Evolutionary conservation across 2,888 invertebrate species (phyloP).

Genomic region (Cinara cedri): DNA sequence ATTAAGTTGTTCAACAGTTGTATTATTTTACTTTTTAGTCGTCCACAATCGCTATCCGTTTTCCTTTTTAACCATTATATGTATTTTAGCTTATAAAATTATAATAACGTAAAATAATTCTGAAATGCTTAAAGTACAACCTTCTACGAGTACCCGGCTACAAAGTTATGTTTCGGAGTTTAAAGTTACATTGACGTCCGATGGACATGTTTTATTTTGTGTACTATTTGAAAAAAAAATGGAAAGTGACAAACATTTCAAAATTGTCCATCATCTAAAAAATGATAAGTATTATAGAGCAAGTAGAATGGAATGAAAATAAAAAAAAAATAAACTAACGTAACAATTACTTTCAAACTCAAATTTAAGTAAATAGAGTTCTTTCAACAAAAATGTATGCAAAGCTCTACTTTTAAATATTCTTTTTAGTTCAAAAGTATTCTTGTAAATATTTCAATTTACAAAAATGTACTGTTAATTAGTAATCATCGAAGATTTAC

Average conservation of each 20-base stretch:
- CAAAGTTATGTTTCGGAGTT: neutral
- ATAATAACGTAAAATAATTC: no score
- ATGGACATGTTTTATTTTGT: neutral
- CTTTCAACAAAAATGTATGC: neutral
- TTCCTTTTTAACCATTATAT: no score
- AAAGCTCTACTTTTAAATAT: neutral
- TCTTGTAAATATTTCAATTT: no score
- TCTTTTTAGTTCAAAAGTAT: no score
- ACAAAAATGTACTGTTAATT: no score
- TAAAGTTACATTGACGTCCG: neutral
- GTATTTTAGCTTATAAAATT: no score
- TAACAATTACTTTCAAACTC: neutral
- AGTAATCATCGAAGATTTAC: no score
- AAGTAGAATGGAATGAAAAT: neutral
- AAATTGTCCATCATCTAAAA: neutral
- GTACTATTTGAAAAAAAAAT: neutral
- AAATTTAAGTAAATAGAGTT: neutral
- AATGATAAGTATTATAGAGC: neutral
- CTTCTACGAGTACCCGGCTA: neutral
- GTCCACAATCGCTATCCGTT: no score
- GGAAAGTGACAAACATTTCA: neutral
- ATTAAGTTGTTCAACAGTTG: no score
- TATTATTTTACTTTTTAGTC: no score
- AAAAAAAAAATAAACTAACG: neutral
- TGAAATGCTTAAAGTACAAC: neutral